Conservation (phyloP, 2,888 invertebrate genomes). For the Axea sp. region DNA sequence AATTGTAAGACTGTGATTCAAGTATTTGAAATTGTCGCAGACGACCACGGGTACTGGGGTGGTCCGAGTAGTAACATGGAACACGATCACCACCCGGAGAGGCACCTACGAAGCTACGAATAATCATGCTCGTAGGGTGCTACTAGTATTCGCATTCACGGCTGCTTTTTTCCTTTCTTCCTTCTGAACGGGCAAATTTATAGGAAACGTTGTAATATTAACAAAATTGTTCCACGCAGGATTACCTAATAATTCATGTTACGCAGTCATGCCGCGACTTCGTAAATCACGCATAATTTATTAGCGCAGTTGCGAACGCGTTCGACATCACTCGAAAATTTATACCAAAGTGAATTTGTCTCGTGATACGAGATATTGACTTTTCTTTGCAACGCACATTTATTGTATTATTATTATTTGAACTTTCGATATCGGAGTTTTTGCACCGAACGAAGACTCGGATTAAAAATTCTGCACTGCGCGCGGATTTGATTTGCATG, state of each 20-base stretch:
- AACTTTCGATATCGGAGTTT: background rate
- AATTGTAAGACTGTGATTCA: constrained; percentile 10
- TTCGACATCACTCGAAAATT: constrained; percentile 32
- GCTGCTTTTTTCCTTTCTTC: constrained; percentile 15
- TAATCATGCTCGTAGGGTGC: constrained; percentile 57
- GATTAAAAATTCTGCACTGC: too few relatives aligned
- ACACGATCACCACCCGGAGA: constrained; percentile 58
- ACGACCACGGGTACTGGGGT: constrained; percentile 46
- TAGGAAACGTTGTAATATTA: constrained; percentile 32
- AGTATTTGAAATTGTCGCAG: constrained; percentile 42
- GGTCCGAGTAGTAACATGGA: constrained; percentile 45
- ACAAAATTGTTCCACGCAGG: constrained; percentile 34
- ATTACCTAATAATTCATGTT: constrained; percentile 57
- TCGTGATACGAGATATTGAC: constrained; percentile 19
- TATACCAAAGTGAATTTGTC: constrained; percentile 21
- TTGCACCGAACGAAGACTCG: too few relatives aligned
- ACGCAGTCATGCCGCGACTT: constrained; percentile 39
- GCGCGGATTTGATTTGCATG: too few relatives aligned
- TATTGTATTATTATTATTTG: constrained; percentile 2
- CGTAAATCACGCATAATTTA: constrained; percentile 47
- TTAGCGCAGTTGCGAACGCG: constrained; percentile 23
- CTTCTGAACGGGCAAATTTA: constrained; percentile 30
- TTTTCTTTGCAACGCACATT: constrained; percentile 17
- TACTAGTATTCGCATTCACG: constrained; percentile 57
- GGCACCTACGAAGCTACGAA: constrained; percentile 47